Conservation (phyloP, 2,888 invertebrate species). For the Meloe dianella region DNA sequence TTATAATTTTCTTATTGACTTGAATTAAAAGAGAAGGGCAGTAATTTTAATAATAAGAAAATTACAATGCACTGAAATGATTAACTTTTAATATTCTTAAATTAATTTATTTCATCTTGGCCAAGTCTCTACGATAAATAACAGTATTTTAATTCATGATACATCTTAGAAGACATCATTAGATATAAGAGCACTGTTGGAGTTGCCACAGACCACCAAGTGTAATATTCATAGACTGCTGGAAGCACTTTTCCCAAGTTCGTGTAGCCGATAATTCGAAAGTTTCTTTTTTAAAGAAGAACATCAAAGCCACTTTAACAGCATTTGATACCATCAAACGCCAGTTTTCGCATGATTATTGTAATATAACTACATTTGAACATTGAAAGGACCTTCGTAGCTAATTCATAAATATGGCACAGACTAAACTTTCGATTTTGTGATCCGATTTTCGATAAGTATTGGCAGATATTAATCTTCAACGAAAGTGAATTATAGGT, state of each 20-base stretch:
- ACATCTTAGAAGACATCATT: neutral
- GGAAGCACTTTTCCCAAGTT: neutral
- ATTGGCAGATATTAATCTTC: neutral
- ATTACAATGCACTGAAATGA: constrained; percentile 26
- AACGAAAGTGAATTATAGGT: neutral
- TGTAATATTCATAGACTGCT: neutral
- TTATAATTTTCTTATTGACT: constrained; percentile 10
- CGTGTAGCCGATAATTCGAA: neutral
- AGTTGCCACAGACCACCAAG: constrained; percentile 6
- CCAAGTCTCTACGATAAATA: constrained; percentile 12
- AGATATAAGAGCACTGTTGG: neutral
- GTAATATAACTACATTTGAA: too few relatives aligned
- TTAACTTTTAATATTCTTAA: constrained; percentile 27
- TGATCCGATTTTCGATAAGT: too few relatives aligned
- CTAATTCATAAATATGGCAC: too few relatives aligned
- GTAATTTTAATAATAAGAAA: constrained; percentile 27
- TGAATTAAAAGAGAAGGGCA: constrained; percentile 16
- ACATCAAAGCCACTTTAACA: neutral
- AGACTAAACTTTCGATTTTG: too few relatives aligned
- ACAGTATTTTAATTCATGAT: neutral
- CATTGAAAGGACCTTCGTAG: too few relatives aligned
- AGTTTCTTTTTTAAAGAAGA: neutral
- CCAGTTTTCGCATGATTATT: too few relatives aligned
- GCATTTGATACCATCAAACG: too few relatives aligned
- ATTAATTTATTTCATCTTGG: constrained; percentile 31